Evolutionary conservation across 2,113 vertebrate genomes (phyloP).

Genomic region (Silurus asotus): DNA sequence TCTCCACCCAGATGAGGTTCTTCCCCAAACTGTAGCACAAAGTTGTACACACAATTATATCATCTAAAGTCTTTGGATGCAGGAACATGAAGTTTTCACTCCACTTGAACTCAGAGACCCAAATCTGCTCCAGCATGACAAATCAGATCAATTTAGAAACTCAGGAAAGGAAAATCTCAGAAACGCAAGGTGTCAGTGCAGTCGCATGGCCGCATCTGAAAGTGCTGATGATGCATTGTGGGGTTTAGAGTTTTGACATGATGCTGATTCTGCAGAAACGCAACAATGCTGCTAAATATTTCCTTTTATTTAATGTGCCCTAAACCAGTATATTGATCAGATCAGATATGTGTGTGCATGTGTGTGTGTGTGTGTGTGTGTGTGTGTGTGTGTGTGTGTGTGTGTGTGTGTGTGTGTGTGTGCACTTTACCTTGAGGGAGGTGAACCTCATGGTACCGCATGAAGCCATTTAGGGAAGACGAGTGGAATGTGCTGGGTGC

Average conservation of each 20-base stretch:
- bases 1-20: no score
- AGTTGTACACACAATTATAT: no score
- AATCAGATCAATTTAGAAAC: not conserved
- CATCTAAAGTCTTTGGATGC: no score
- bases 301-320: no score
- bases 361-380: slow-evolving; percentile 4
- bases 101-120: no score
- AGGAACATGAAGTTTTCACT: no score
- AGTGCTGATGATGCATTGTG: not conserved
- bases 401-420: not conserved
- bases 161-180: not conserved
- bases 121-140: no score
- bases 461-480: not conserved
- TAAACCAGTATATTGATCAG: not conserved
- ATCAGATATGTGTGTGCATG: not conserved
- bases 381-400: slow-evolving; percentile 3
- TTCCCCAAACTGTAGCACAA: no score
- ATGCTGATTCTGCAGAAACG: no score
- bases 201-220: not conserved
- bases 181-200: not conserved
- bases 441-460: not conserved
- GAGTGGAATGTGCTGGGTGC: not conserved
- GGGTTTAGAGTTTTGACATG: not conserved
- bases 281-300: no score
- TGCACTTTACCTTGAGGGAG: not conserved